Evolutionary conservation across 2,113 vertebrate species (phyloP), one percentile per base, ranked within the genome.

Genomic region (Planiliza haematocheilus): DNA sequence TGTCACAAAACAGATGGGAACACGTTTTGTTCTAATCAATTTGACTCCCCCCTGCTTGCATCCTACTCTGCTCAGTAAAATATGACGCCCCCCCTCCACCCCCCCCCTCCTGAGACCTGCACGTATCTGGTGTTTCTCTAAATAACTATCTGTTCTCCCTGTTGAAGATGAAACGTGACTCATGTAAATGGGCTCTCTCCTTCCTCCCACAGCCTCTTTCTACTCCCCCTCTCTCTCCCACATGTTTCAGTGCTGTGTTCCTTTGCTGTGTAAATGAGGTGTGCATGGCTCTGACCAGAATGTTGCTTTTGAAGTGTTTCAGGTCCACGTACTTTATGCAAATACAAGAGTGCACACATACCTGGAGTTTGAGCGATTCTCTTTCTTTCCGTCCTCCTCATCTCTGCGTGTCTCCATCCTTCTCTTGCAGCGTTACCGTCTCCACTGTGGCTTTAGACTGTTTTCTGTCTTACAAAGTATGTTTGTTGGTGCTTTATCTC

Each of bases 1-100:
- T 87, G 83, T 94, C 95, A 95, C 95, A 96, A 96, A 96, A 95
- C 95, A 80, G 95, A 96, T 96, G 96, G 96, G 95, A 96, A 95
- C 91, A 78, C 84, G 79, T 83, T 90, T 92, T 72, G 80, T 84
- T 81, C 6, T 50, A 36, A 69, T 81, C 20, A 38, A 30, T 88
- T 48, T 41, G 62, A 41, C 61, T 0, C 16, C 18, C 13, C 50
- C 56, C 70, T 77, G 85, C 86, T 88, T 84, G 68, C 82, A 42
- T 55, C 77, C 53, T 61, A 1, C 41, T 42, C 73, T 69, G 58
- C 82, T 75, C 18, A 61, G 72, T 30, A 30, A 30, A 30, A 30
- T 30, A 30, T 30, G 24, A 30, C 24, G 3, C 24, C 24, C 24
- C 24, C 24, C 24, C 24, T 30, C 45, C n/a, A n/a, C n/a, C 50